Evolutionary conservation across 2,888 invertebrate genomes (phyloP).

Genomic region (Teleiodes luculella): DNA sequence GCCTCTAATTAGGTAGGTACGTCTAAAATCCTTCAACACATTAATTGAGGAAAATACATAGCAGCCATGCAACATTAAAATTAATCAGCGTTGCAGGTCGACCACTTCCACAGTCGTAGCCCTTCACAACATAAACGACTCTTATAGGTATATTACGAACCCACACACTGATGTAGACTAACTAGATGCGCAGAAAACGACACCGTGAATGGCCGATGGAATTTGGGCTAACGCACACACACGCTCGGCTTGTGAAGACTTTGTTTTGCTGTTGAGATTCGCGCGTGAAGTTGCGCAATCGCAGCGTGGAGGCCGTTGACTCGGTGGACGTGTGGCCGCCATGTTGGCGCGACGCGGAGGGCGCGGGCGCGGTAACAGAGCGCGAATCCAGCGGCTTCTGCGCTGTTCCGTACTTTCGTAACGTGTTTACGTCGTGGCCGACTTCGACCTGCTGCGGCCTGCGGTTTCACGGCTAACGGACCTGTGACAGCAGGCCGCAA

Average conservation of each 20-base stretch:
- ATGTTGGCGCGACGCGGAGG: conserved; percentile 26
- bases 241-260: conserved; percentile 52
- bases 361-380: conserved; percentile 55
- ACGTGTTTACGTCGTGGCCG: conserved; percentile 37
- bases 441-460: conserved; percentile 4
- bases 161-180: conserved; percentile 28
- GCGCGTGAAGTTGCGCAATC: conserved; percentile 76
- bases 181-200: conserved; percentile 36
- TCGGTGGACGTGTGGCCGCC: conserved; percentile 61
- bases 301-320: conserved; percentile 74
- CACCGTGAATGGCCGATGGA: conserved; percentile 1
- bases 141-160: not conserved
- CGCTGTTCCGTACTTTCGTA: conserved; percentile 60
- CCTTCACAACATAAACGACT: conserved; percentile 60
- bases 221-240: conserved; percentile 41
- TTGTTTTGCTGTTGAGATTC: conserved; percentile 77
- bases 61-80: conserved; percentile 60
- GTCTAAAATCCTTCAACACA: conserved; percentile 44
- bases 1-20: not conserved
- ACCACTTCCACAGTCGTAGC: conserved; percentile 54
- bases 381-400: conserved; percentile 64
- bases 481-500: conserved; percentile 24
- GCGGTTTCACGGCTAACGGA: conserved; percentile 27
- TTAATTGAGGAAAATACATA: conserved; percentile 59
- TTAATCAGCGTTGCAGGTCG: conserved; percentile 64